phyloP scores from a whole-genome alignment of 2,888 invertebrate species.

The Amblyjoppa proteus region DNA sequence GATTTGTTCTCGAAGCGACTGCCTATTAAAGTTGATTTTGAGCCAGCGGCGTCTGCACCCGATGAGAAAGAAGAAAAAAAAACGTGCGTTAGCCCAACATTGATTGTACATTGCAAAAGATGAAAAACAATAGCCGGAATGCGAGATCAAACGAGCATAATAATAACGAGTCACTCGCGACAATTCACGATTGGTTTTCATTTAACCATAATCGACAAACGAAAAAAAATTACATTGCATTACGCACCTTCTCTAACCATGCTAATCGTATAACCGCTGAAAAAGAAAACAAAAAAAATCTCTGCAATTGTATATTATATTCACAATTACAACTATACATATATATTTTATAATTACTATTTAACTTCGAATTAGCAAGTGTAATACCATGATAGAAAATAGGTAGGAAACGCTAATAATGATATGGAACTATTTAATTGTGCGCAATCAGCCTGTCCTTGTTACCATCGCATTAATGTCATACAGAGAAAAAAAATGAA shows the following conservation, averaged over 20 bases:
- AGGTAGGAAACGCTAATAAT: slow-evolving; percentile 64
- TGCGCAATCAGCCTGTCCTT: slow-evolving; percentile 65
- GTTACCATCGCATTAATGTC: slow-evolving; percentile 73
- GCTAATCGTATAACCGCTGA: slow-evolving; percentile 58
- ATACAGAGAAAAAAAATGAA: slow-evolving; percentile 56
- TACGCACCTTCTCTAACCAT: slow-evolving; percentile 56
- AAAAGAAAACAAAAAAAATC: slow-evolving; percentile 52
- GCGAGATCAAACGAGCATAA: slow-evolving; percentile 73
- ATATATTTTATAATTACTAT: slow-evolving; percentile 81
- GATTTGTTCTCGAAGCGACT: slow-evolving; percentile 70
- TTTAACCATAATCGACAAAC: slow-evolving; percentile 53
- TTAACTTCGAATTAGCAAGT: slow-evolving; percentile 73
- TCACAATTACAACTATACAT: slow-evolving; percentile 73
- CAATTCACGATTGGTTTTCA: slow-evolving; percentile 49
- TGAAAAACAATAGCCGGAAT: slow-evolving; percentile 78
- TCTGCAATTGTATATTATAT: slow-evolving; percentile 78
- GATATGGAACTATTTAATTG: slow-evolving; percentile 65
- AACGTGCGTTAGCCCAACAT: slow-evolving; percentile 69
- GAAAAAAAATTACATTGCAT: slow-evolving; percentile 48
- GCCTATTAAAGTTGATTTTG: slow-evolving; percentile 74
- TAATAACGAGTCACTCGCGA: slow-evolving; percentile 40
- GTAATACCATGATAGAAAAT: slow-evolving; percentile 67
- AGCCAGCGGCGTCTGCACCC: slow-evolving; percentile 14
- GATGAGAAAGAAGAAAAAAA: slow-evolving; percentile 62
- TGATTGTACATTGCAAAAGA: slow-evolving; percentile 65